Evolutionary conservation across 2,113 vertebrate species (phyloP).

Genomic region (Eolophus roseicapilla): DNA sequence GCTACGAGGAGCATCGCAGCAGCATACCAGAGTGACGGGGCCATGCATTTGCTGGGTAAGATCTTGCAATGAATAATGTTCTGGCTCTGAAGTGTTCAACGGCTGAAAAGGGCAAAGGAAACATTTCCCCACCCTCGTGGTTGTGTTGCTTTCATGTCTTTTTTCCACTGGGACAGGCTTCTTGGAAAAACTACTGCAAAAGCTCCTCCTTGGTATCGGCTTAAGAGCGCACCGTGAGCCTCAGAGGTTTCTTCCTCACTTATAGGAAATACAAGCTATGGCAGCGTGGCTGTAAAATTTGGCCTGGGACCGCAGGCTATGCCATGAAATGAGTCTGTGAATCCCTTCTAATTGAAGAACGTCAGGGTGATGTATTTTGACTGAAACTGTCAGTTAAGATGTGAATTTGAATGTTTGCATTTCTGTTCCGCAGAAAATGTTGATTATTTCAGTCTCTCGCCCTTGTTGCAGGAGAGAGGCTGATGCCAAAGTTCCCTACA

Average conservation of each 20-base stretch:
- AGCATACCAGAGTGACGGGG: neutral
- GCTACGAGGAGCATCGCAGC: neutral
- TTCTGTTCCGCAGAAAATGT: neutral
- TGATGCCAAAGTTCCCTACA: slow-evolving; percentile 40
- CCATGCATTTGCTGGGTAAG: neutral
- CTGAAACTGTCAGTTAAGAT: slow-evolving; percentile 36
- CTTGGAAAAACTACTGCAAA: neutral
- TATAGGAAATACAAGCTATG: neutral
- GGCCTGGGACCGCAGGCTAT: neutral
- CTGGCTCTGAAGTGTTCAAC: neutral
- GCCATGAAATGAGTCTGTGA: neutral
- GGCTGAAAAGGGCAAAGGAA: neutral
- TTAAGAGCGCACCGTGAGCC: neutral
- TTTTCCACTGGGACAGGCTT: neutral
- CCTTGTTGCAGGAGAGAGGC: neutral
- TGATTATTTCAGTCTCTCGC: slow-evolving; percentile 59
- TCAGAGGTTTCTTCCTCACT: neutral
- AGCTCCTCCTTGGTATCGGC: neutral
- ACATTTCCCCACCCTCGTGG: rapidly evolving
- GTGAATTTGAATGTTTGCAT: slow-evolving; percentile 39
- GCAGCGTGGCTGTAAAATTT: neutral
- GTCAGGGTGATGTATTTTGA: slow-evolving; percentile 54
- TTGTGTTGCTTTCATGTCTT: neutral
- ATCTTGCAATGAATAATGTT: neutral
- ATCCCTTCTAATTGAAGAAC: neutral